phyloP scores from a whole-genome alignment of 2,888 invertebrate genomes.

The Synergus umbraculus region DNA sequence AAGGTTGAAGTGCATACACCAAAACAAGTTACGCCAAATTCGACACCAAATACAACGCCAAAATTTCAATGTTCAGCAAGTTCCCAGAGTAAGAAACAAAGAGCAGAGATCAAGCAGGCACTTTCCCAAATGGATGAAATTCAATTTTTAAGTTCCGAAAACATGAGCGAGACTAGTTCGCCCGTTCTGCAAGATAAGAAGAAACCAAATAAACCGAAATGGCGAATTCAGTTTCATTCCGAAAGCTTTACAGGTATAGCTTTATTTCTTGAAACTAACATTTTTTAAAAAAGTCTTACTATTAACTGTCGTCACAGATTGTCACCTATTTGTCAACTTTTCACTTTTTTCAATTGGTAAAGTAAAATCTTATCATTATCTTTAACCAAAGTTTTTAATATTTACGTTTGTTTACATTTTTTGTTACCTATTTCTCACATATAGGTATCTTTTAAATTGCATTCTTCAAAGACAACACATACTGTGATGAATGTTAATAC shows the following conservation, averaged over 20 bases:
- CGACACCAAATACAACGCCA: conserved; percentile 18
- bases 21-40: not conserved
- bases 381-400: too few relatives aligned
- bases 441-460: too few relatives aligned
- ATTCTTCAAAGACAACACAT: too few relatives aligned
- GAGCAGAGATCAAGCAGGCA: not conserved
- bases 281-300: conserved; percentile 1
- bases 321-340: too few relatives aligned
- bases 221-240: conserved; percentile 30
- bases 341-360: too few relatives aligned
- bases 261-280: not conserved
- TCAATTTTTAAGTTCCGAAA: conserved; percentile 33
- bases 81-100: conserved; percentile 20
- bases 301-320: too few relatives aligned
- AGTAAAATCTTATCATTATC: too few relatives aligned
- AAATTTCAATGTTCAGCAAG: not conserved
- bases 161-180: not conserved
- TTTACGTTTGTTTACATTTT: too few relatives aligned
- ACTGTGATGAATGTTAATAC: too few relatives aligned
- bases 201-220: conserved; percentile 52
- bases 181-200: not conserved
- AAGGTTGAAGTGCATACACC: conserved; percentile 69
- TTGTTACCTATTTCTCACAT: too few relatives aligned
- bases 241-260: conserved; percentile 42
- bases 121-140: conserved; percentile 39